A percentile compares a stretch with the other conserved stretches of the same genome.
Conservation (phyloP, 2,888 invertebrate species). For the Helleia helle region DNA sequence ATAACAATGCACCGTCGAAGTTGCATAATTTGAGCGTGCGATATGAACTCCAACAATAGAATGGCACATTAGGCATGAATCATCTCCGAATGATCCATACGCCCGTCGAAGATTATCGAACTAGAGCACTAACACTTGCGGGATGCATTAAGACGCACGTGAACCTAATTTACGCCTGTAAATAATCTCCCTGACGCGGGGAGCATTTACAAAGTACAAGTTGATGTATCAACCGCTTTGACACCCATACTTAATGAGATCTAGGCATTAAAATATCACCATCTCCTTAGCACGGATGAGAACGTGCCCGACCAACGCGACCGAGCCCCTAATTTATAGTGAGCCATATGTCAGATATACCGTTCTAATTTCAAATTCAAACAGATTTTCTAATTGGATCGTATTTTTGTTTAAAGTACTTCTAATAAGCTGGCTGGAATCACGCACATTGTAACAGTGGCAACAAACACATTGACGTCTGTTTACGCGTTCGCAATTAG, state of each 20-base stretch:
- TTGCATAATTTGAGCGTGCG: conserved; percentile 61
- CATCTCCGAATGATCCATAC: conserved; percentile 62
- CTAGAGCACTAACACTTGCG: conserved; percentile 65
- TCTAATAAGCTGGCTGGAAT: conserved; percentile 59
- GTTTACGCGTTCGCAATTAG: conserved; percentile 69
- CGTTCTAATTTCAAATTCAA: conserved; percentile 64
- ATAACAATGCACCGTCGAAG: conserved; percentile 40
- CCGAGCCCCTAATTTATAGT: conserved; percentile 59
- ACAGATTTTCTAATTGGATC: conserved; percentile 65
- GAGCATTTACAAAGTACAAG: conserved; percentile 63
- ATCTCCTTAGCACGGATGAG: too few relatives aligned
- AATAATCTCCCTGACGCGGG: conserved; percentile 45
- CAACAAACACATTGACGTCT: conserved; percentile 56
- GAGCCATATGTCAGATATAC: conserved; percentile 67
- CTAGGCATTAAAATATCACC: conserved; percentile 57
- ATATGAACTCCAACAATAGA: conserved; percentile 65
- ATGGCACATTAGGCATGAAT: conserved; percentile 57
- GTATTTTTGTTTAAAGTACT: conserved; percentile 69
- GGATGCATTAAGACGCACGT: conserved; percentile 71
- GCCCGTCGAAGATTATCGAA: conserved; percentile 67
- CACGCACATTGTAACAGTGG: conserved; percentile 61
- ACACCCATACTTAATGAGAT: conserved; percentile 60
- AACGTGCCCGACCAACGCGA: too few relatives aligned
- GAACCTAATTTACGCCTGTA: conserved; percentile 66
- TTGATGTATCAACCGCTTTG: conserved; percentile 64